Evolutionary conservation across 2,888 invertebrate species (phyloP).

Genomic region (Syritta pipiens): DNA sequence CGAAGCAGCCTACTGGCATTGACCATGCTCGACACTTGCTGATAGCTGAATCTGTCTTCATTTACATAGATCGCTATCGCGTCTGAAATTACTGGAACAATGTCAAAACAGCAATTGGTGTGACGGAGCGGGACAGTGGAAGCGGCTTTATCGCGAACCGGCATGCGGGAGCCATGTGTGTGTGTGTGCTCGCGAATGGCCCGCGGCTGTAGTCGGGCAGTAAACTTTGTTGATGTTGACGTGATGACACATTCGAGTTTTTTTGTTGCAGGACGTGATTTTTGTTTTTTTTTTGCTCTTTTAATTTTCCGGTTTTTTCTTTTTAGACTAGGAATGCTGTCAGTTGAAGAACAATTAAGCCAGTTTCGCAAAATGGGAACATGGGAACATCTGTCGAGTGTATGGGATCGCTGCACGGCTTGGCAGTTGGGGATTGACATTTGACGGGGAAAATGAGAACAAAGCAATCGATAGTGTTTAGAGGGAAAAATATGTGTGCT

Average conservation of each 20-base stretch:
- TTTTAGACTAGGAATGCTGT: no score
- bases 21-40: constrained; percentile 16
- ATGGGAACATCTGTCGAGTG: no score
- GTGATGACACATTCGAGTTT: constrained; percentile 3
- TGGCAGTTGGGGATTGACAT: no score
- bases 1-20: constrained; percentile 23
- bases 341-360: no score
- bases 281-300: no score
- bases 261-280: constrained; percentile 1
- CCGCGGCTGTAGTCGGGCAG: not conserved
- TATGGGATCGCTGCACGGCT: no score
- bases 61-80: constrained; percentile 53
- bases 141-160: constrained; percentile 24
- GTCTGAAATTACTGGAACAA: constrained; percentile 42
- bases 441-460: no score
- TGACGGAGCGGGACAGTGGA: not conserved
- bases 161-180: not conserved
- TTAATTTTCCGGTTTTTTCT: no score
- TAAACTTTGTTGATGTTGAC: constrained; percentile 12
- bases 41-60: constrained; percentile 40
- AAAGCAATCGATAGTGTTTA: no score
- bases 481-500: no score
- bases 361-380: no score
- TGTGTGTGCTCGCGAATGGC: no score
- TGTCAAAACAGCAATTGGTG: constrained; percentile 37